A percentile compares a stretch with the other conserved stretches of the same genome.
These are phyloP conservation scores for Pocillopora verrucosa DNA, from an alignment of 64 coral and sea anemone genomes.

Conservation along the genomic window DNA sequence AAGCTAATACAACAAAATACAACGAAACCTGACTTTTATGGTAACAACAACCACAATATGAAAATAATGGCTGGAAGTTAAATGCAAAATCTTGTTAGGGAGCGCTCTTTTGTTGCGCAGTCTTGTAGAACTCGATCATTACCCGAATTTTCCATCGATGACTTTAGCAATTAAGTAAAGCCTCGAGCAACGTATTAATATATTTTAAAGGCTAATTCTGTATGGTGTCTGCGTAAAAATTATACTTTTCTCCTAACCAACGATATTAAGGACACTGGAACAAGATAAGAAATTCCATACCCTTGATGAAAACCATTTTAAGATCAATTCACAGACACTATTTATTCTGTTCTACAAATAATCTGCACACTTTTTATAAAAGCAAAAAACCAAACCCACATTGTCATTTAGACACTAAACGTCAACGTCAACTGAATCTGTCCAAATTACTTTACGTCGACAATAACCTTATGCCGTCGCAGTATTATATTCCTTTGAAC, in stretches of 20 bases:
- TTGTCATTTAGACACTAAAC: neutral
- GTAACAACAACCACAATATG: neutral
- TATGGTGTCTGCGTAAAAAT: neutral
- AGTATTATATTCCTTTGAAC: neutral
- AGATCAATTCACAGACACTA: neutral
- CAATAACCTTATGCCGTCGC: neutral
- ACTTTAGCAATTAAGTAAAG: slow-evolving; percentile 9
- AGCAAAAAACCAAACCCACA: neutral
- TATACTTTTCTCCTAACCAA: neutral
- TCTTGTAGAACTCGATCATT: neutral
- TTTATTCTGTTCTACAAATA: neutral
- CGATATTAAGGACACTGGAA: neutral
- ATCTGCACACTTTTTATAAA: neutral
- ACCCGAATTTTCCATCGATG: neutral
- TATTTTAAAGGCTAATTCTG: neutral
- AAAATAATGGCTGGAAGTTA: neutral
- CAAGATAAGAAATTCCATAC: neutral
- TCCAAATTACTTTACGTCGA: neutral
- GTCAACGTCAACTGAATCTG: neutral
- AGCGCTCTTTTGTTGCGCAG: neutral
- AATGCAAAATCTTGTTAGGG: neutral
- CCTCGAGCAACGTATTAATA: neutral
- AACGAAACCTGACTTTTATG: neutral
- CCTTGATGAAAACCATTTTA: neutral
- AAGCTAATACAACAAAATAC: neutral